These are phyloP conservation scores for Neostethus bicornis DNA, from an alignment of 2,797 vertebrate genomes.

Conservation along the genomic window DNA sequence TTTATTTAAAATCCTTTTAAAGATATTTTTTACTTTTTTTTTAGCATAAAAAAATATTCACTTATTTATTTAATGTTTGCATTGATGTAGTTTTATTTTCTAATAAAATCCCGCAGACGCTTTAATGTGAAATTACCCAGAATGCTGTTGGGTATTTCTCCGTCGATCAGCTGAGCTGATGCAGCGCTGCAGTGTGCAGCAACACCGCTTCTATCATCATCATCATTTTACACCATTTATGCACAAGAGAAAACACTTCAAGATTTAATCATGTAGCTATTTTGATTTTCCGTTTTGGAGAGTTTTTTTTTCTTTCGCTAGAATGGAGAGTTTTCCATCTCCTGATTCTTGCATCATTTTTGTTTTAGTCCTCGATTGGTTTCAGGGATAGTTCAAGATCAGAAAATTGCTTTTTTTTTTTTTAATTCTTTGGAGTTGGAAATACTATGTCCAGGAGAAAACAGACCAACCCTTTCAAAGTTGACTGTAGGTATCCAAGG, in stretches of 20 bases:
- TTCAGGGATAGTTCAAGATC: constrained; percentile 45
- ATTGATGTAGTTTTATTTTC: too few relatives aligned
- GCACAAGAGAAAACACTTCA: constrained; percentile 20
- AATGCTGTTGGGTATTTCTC: constrained; percentile 66
- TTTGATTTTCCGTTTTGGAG: not conserved
- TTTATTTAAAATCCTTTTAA: too few relatives aligned
- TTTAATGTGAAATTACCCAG: constrained; percentile 58
- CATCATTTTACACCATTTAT: constrained; percentile 24
- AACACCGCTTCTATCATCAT: constrained; percentile 51
- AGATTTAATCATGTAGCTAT: constrained; percentile 59
- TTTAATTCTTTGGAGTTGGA: constrained; percentile 61
- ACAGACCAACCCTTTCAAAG: constrained; percentile 99
- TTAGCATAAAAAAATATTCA: too few relatives aligned
- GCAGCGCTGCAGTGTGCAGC: constrained; percentile 70
- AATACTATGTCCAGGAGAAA: constrained; percentile 98
- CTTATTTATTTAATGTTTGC: too few relatives aligned
- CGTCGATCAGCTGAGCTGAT: constrained; percentile 69
- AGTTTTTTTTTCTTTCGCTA: constrained; percentile 7
- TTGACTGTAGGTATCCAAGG: constrained; percentile 94
- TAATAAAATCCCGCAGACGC: not conserved
- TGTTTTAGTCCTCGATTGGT: constrained; percentile 51
- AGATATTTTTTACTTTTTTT: too few relatives aligned
- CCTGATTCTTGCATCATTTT: constrained; percentile 25
- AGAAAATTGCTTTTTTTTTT: constrained; percentile 52
- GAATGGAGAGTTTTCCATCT: constrained; percentile 14